Base-by-base conservation (phyloP, 1,140 invertebrate genomes). In the Teleopsis dalmanni region DNA sequence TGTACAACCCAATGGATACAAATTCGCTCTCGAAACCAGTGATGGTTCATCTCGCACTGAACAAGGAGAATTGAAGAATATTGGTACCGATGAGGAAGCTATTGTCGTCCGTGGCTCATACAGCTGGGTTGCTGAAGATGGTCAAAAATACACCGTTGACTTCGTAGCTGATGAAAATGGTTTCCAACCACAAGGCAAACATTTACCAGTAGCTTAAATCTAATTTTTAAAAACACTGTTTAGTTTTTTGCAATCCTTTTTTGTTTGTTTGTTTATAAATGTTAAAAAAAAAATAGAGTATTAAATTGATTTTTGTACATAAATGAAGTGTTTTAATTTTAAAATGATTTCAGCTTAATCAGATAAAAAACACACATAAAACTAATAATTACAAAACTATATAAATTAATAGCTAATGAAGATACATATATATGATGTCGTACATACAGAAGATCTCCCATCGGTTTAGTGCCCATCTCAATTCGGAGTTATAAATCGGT, bases 41-140 rank as follows among this genome's bases (percentile, higher is more conserved):
- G 81, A 87, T 57, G 84, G 83, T n/a, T 83, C 81, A 27, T 65
- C 74, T 3, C 76, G 76, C 22, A 70, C 81, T 56, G 83, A 87
- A 60, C 71, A 75, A 48, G 84, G 79, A 1, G 72, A 77, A 47
- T 70, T 80, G 52, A 78, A 77, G 60, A 76, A 81, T 56, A 55
- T 72, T 33, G 75, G 76, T 59, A 70, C 73, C 21, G 66, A 79
- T 51, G 70, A 79, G 41, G 74, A 77, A 54, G 71, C 72, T 9
- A 62, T 79, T 2, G 65, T 63, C 0, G 80, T 79, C 9, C 73
- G 75, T 52, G 84, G 84, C 27, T 74, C 73, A 13, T 84, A 80
- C 74, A 75, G 74, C 37, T 86, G 80, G 65, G 67, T 76, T 1
- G 76, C 75, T 13, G 74, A 76, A 21, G 81, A 85, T 57, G 83